These are phyloP conservation scores for Agonopterix heracliana DNA, from an alignment of 2,888 invertebrate species.

Conservation along the genomic window DNA sequence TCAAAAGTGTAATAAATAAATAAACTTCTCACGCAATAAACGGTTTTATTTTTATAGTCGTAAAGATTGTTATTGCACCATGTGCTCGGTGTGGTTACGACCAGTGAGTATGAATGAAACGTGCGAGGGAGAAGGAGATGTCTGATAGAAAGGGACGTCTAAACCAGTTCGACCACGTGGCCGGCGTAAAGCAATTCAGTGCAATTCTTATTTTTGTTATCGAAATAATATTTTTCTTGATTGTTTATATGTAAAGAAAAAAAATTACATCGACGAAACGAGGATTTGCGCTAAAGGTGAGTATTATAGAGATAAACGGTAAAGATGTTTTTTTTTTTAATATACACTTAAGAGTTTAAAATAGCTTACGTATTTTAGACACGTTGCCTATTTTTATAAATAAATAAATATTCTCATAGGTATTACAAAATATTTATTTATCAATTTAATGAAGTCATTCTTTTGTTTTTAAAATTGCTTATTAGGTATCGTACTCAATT, in stretches of 20 bases:
- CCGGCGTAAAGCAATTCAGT: slow-evolving; percentile 52
- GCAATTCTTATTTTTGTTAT: slow-evolving; percentile 43
- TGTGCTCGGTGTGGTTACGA: slow-evolving; percentile 63
- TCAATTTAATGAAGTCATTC: too few species aligned
- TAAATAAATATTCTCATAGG: too few species aligned
- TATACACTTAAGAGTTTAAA: too few species aligned
- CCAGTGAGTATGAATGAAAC: slow-evolving; percentile 62
- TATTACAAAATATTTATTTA: too few species aligned
- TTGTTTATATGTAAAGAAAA: slow-evolving; percentile 6
- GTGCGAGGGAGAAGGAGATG: slow-evolving; percentile 45
- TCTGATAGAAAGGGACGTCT: slow-evolving; percentile 41
- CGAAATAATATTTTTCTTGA: slow-evolving; percentile 4
- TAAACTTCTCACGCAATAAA: slow-evolving; percentile 67
- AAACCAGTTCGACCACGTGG: slow-evolving; percentile 68
- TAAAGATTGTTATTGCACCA: slow-evolving; percentile 72
- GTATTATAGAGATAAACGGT: too few species aligned
- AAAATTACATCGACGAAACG: neutral
- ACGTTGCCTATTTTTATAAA: too few species aligned
- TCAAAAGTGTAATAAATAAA: slow-evolving; percentile 69
- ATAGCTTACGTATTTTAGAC: too few species aligned
- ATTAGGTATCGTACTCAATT: too few species aligned
- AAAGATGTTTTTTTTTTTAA: too few species aligned
- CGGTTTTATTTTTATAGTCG: slow-evolving; percentile 62
- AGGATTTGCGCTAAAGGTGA: too few species aligned
- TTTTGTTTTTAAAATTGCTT: too few species aligned